Conservation (phyloP, 2,888 invertebrate species). For the Leucoma salicis region DNA sequence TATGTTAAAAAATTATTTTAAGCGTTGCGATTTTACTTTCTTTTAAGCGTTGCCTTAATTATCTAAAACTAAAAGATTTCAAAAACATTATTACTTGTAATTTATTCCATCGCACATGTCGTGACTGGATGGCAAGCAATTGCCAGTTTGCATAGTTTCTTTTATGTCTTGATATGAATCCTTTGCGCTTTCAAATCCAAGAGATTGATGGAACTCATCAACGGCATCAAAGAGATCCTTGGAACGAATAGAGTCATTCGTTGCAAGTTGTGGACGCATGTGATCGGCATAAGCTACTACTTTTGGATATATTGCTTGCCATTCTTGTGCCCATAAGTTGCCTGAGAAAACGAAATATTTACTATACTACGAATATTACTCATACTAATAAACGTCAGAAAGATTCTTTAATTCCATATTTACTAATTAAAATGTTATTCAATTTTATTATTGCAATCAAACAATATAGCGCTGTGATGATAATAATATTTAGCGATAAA, state of each 20-base stretch:
- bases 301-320: slow-evolving; percentile 76
- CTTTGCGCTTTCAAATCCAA: slow-evolving; percentile 83
- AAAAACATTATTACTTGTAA: slow-evolving; percentile 86
- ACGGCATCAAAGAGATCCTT: slow-evolving; percentile 81
- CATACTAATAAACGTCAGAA: neutral
- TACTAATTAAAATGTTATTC: neutral
- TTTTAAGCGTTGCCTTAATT: too few species aligned
- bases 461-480: too few species aligned
- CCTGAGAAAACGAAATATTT: too few species aligned
- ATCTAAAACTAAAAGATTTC: too few species aligned
- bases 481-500: too few species aligned
- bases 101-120: slow-evolving; percentile 85
- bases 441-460: too few species aligned
- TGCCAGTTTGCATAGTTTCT: slow-evolving; percentile 81
- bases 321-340: slow-evolving; percentile 86
- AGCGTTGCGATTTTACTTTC: too few species aligned
- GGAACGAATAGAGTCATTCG: slow-evolving; percentile 59
- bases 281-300: slow-evolving; percentile 75
- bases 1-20: too few species aligned
- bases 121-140: slow-evolving; percentile 87
- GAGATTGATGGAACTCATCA: slow-evolving; percentile 83
- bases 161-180: slow-evolving; percentile 83
- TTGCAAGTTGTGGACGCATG: slow-evolving; percentile 77
- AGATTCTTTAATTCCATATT: neutral
- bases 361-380: too few species aligned